Evolutionary conservation across 2,888 invertebrate genomes (phyloP), one percentile per base, ranked within the genome.

Genomic region (Artemia sinica): DNA sequence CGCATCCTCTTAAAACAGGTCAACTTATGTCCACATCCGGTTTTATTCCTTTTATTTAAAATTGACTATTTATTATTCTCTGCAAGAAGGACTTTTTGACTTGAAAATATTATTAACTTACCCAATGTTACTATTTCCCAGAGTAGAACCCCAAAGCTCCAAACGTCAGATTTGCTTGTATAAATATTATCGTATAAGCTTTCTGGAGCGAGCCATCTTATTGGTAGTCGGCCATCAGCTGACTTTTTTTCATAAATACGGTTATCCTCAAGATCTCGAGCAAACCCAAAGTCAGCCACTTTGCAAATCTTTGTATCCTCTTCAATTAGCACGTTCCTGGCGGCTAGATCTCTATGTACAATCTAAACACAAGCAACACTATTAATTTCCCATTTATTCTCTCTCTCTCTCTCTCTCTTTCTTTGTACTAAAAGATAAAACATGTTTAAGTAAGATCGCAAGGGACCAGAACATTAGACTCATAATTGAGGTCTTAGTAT

Each of bases 141-240:
- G 75, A 94, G 84, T 11, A 95, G 82, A 13, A 95, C 87, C 0
- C 94, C 94, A 75, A 93, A 95, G 74, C 93, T 92, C 94, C 94
- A 95, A 66, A 94, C 89, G 77, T 95, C 95, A 2, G 92, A 91
- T 78, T 93, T 92, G 2, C 89, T 86, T 12, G 92, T 91, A 79
- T 92, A 95, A 75, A 93, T 85, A 76, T 93, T 93, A 76, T 95
- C 93, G 77, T 90, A 91, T 2, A 95, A 83, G 2, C 93, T 91
- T 76, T 95, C 95, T 0, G 92, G 91, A 0, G 94, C 91, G 94
- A 95, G 94, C 95, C 95, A 95, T 77, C 93, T 80, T 71, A 87
- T 85, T 5, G 87, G 87, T 1, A 86, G 77, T 66, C 86, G 81
- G n/a, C 85, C 90, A 74, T 78, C 78, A 28, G 28, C 28, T 11